Conservation (phyloP, 2,113 vertebrate species). For the Symphodus melops region DNA sequence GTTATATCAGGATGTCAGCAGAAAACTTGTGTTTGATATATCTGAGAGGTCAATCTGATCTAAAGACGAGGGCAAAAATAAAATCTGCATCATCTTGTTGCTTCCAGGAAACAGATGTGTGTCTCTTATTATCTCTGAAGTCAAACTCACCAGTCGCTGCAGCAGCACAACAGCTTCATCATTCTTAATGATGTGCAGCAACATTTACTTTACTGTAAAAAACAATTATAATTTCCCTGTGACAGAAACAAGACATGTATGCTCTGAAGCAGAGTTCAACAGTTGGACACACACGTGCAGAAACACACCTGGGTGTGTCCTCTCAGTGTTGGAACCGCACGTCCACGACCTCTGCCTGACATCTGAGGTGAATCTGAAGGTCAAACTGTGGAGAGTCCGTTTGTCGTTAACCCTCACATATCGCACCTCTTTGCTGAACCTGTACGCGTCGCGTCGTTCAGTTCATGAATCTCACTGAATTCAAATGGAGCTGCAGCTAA, state of each 20-base stretch:
- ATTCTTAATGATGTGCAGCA: too few species aligned
- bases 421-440: too few species aligned
- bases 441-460: too few species aligned
- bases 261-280: background rate
- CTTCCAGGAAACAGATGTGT: background rate
- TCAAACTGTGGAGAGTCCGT: too few species aligned
- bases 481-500: too few species aligned
- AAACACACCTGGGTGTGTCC: conserved; percentile 25
- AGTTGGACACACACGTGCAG: background rate
- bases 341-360: conserved; percentile 6
- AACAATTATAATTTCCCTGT: too few species aligned
- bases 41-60: background rate
- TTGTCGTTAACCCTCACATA: too few species aligned
- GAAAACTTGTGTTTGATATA: background rate
- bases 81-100: background rate
- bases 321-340: background rate
- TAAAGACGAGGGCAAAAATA: background rate
- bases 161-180: background rate
- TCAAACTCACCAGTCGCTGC: background rate
- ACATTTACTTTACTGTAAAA: background rate
- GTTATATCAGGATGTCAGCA: background rate
- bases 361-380: too few species aligned
- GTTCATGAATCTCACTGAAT: too few species aligned
- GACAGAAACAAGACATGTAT: too few species aligned
- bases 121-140: background rate